Evolutionary conservation across 2,888 invertebrate species (phyloP).

Genomic region (Tetheella fluctuosa): DNA sequence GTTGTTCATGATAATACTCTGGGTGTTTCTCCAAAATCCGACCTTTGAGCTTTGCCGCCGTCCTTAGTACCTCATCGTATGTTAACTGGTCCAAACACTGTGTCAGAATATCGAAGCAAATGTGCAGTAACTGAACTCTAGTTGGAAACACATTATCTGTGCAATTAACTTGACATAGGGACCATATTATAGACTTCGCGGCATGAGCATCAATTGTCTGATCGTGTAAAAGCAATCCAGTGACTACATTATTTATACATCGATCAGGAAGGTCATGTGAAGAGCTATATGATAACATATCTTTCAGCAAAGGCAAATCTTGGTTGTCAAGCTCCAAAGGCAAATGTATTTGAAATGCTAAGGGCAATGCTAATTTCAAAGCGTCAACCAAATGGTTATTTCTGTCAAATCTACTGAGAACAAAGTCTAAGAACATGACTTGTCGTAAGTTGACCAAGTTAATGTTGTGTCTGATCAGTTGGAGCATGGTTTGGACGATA

Average conservation of each 20-base stretch:
- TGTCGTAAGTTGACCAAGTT: constrained; percentile 85
- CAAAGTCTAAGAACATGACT: constrained; percentile 85
- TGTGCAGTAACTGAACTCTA: constrained; percentile 78
- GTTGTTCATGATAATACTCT: constrained; percentile 85
- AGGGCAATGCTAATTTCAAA: constrained; percentile 85
- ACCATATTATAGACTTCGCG: constrained; percentile 83
- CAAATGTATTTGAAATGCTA: constrained; percentile 87
- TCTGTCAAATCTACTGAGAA: constrained; percentile 77
- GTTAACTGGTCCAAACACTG: constrained; percentile 68
- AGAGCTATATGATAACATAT: constrained; percentile 82
- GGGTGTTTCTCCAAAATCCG: constrained; percentile 71
- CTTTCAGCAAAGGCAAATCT: constrained; percentile 77
- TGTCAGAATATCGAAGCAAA: constrained; percentile 76
- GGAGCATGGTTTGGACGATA: constrained; percentile 86
- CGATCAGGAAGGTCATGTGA: constrained; percentile 77
- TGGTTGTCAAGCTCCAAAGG: constrained; percentile 82
- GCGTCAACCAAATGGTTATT: constrained; percentile 86
- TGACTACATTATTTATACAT: constrained; percentile 80
- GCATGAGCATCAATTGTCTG: constrained; percentile 68
- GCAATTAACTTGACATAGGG: constrained; percentile 78
- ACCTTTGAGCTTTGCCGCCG: constrained; percentile 75
- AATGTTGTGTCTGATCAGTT: constrained; percentile 85
- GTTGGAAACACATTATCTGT: constrained; percentile 64
- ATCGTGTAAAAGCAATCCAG: constrained; percentile 73
- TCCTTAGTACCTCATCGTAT: constrained; percentile 78